Conservation (phyloP, 2,113 vertebrate species). For the Poicephalus gulielmi region DNA sequence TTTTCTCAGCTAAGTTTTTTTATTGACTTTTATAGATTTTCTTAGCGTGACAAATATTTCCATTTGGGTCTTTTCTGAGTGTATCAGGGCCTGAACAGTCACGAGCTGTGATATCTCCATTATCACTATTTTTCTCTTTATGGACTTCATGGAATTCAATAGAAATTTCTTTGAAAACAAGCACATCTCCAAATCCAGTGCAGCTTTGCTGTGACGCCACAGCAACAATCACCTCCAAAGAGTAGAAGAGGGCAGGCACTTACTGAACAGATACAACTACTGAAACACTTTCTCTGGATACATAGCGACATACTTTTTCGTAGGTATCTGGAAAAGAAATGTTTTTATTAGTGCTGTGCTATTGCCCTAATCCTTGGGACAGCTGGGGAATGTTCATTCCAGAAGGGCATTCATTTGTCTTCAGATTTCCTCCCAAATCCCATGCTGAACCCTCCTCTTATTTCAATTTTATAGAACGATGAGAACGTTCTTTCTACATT, state of each 20-base stretch:
- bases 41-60: neutral
- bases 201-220: neutral
- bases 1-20: neutral
- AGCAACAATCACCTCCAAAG: neutral
- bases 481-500: neutral
- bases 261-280: slow-evolving; percentile 86
- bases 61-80: neutral
- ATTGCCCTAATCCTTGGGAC: neutral
- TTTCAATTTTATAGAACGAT: neutral
- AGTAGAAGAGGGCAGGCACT: neutral
- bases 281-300: slow-evolving; percentile 78
- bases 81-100: neutral
- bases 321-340: slow-evolving; percentile 77
- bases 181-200: neutral
- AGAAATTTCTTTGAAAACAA: neutral
- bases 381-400: neutral
- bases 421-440: neutral
- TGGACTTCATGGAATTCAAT: neutral
- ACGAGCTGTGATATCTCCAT: neutral
- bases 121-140: neutral
- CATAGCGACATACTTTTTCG: slow-evolving; percentile 76
- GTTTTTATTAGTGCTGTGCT: neutral
- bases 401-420: neutral
- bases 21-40: neutral
- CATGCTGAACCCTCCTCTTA: neutral